Base-by-base conservation (phyloP, 2,797 vertebrate species). In the Notolabrus celidotus region DNA sequence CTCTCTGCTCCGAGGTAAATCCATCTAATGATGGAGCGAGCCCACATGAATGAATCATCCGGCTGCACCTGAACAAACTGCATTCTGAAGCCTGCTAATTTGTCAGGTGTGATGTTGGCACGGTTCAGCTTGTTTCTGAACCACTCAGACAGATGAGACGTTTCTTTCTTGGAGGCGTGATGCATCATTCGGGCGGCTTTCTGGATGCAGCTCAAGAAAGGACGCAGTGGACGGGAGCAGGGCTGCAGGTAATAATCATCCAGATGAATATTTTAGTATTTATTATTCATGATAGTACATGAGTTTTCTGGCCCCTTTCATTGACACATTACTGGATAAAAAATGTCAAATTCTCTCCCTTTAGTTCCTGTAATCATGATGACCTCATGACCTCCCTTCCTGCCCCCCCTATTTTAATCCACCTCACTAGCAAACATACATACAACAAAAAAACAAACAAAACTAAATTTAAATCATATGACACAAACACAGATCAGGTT, bases 91-190 rank as follows among this genome's bases (percentile, higher is more conserved):
- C 19, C 23, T 19, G 52, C 15, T 52, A 16, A 57, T 68, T 69
- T 62, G 34, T 77, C 55, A 69, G 51, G 41, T 29, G 38, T 47
- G 47, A 52, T 56, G 68, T 31, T 64, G 55, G 38, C 39, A 47
- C 17, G n/a, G 42, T 50, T 41, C 20, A 17, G 38, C 12, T 60
- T 72, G 43, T 29, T 65, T 76, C 22, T 55, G 49, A 64, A 33
- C 25, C n/a, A 31, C 31, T 56, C 23, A 51, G 60, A 67, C 19
- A 17, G 61, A 66, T 43, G 36, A 59, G 19, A 43, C 38, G 25
- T 39, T 45, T 39, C 39, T 53, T 31, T 16, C 36, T 11, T 36
- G 34, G 22, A 68, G 29, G 22, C 7, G 54, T n/a, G 34, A 64
- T 50, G 19, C 11, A 31, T 68, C 69, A 22, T 55, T 36, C 10